These are phyloP conservation scores for Sarotherodon lohbergeri DNA, from an alignment of 2,113 vertebrate species.

Conservation along the genomic window DNA sequence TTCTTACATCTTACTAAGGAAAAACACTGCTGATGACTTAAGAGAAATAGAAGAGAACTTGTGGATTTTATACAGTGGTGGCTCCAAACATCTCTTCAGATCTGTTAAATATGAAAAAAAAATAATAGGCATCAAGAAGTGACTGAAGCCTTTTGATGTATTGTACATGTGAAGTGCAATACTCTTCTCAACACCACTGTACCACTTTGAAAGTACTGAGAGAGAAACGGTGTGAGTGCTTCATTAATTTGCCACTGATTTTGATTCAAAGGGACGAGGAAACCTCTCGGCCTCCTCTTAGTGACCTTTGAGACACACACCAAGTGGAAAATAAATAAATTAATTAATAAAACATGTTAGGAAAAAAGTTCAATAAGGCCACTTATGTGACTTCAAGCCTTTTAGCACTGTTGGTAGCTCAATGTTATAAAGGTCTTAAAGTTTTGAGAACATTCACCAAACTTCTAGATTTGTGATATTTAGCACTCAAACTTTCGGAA, in stretches of 20 bases:
- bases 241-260: conserved; percentile 20
- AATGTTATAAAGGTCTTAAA: background rate
- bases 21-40: background rate
- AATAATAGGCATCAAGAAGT: background rate
- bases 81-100: background rate
- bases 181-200: background rate
- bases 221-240: background rate
- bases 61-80: background rate
- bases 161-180: background rate
- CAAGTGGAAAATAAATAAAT: background rate
- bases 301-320: background rate
- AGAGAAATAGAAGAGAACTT: background rate
- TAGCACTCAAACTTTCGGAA: background rate
- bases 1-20: background rate
- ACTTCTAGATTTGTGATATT: background rate
- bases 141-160: background rate
- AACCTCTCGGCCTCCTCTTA: background rate
- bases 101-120: background rate
- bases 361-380: background rate
- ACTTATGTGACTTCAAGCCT: background rate
- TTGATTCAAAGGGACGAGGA: background rate
- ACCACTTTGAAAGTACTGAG: background rate
- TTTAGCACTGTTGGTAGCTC: background rate
- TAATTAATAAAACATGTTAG: fast-evolving
- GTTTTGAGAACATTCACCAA: background rate